Evolutionary conservation across 2,113 vertebrate genomes (phyloP).

Genomic region (Phalacrocorax pelagicus): DNA sequence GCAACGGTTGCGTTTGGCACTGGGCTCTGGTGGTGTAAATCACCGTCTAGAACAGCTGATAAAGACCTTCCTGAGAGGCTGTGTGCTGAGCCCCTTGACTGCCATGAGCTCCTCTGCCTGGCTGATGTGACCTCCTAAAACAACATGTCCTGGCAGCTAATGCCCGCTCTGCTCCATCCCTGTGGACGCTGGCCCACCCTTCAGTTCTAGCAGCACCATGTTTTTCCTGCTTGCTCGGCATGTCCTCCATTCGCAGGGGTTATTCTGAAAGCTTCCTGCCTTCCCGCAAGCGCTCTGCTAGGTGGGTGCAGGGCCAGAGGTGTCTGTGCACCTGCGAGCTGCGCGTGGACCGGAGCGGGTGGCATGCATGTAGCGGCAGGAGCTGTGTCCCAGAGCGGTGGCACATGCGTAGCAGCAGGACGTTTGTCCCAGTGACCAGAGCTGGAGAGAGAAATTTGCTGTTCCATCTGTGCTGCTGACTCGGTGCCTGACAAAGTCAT

Average conservation of each 20-base stretch:
- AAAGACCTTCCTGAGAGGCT: neutral
- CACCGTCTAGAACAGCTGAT: neutral
- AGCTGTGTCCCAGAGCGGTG: fast-evolving
- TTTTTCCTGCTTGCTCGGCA: neutral
- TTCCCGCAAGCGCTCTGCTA: neutral
- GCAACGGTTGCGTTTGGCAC: neutral
- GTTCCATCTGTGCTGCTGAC: neutral
- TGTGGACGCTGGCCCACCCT: fast-evolving
- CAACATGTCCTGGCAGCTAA: neutral
- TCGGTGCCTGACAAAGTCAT: neutral
- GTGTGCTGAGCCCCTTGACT: neutral
- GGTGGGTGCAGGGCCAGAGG: neutral
- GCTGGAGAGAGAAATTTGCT: neutral
- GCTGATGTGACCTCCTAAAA: neutral
- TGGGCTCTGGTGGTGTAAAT: neutral
- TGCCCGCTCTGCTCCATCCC: neutral
- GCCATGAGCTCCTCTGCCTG: neutral
- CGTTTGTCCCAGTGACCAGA: neutral
- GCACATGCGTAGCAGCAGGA: neutral
- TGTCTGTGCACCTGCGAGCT: neutral
- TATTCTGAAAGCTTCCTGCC: neutral
- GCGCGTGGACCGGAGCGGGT: fast-evolving
- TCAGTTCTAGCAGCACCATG: fast-evolving
- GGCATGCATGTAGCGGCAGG: fast-evolving
- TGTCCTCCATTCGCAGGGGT: neutral